Base-by-base conservation (phyloP, 2,888 invertebrate species). In the Trachelus iudaicus region DNA sequence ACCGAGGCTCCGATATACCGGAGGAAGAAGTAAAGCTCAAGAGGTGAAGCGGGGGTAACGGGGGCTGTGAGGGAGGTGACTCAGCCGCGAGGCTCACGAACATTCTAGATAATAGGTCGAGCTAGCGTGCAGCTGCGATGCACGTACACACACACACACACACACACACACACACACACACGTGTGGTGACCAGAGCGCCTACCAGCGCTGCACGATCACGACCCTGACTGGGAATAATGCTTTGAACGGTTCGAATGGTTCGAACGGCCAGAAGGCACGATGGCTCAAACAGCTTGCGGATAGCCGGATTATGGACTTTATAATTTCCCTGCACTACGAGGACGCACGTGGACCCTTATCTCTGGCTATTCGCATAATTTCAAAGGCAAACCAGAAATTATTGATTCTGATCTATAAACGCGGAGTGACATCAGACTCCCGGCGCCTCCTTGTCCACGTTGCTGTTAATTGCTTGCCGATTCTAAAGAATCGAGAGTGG, bases 401-500 rank as follows among this genome's bases (percentile, higher is more conserved):
- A 56, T 56, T 56, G 40, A 23, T 56, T 56, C 23, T 6, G 6
- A 56, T 69, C 76, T 76, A 73, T 73, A 81, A 84, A 81, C 82
- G 83, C 79, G 76, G 69, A 73, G 76, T 84, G 82, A 84, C 84
- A 80, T 83, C 84, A 83, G 78, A 75, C 69, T n/a, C 69, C 33
- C 34, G 37, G 40, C 40, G 40, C 40, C 40, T 56, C 40, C 23
- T 56, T 56, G 6, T 56, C 15, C 40, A 56, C 15, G 15, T 4
- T 23, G 40, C 40, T 0, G 9, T 1, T 1, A 3, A 35, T 56
- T 23, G 2, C 23, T 23, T 23, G 40, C 4, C 23, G 23, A 15
- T 76, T 23, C 23, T 69, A 79, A 77, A 75, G 71, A 77, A 34
- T 34, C 76, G 56, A 75, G 75, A 77, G 73, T 77, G 76, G 76